These are phyloP conservation scores for Eretmocerus hayati DNA, from an alignment of 2,888 invertebrate genomes.

Conservation along the genomic window DNA sequence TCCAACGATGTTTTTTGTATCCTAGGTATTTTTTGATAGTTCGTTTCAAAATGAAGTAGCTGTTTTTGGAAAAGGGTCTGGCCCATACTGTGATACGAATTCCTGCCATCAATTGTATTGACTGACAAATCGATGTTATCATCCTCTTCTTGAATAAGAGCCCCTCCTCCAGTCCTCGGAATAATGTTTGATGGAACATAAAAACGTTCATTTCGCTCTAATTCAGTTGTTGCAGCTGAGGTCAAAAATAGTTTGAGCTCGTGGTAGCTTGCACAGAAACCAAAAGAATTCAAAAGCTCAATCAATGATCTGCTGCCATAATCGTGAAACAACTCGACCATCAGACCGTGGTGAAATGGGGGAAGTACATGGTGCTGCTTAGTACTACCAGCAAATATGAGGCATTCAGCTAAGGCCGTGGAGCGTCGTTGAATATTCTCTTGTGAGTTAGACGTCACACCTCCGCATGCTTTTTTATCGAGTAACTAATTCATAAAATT, in stretches of 20 bases:
- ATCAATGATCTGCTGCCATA: background rate
- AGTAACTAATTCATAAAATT: too few species aligned
- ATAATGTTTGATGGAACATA: slow-evolving; percentile 3
- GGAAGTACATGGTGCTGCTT: background rate
- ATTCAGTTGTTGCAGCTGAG: background rate
- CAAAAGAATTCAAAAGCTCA: background rate
- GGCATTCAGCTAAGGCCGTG: background rate
- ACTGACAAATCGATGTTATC: slow-evolving; percentile 3
- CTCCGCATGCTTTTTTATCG: too few species aligned
- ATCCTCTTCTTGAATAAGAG: slow-evolving; percentile 4
- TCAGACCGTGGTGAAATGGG: background rate
- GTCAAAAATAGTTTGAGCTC: background rate
- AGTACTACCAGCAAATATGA: background rate
- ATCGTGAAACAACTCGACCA: background rate
- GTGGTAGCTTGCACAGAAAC: background rate
- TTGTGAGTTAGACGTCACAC: too few species aligned
- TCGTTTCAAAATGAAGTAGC: background rate
- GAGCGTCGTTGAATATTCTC: background rate
- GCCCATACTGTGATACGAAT: background rate
- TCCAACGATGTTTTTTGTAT: background rate
- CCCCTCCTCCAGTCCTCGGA: background rate
- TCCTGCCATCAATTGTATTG: slow-evolving; percentile 3
- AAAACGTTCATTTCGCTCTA: background rate
- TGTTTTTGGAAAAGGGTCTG: background rate
- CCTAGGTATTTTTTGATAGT: background rate